These are phyloP conservation scores for Furnarius figulus DNA, from an alignment of 2,113 vertebrate species.

Conservation along the genomic window DNA sequence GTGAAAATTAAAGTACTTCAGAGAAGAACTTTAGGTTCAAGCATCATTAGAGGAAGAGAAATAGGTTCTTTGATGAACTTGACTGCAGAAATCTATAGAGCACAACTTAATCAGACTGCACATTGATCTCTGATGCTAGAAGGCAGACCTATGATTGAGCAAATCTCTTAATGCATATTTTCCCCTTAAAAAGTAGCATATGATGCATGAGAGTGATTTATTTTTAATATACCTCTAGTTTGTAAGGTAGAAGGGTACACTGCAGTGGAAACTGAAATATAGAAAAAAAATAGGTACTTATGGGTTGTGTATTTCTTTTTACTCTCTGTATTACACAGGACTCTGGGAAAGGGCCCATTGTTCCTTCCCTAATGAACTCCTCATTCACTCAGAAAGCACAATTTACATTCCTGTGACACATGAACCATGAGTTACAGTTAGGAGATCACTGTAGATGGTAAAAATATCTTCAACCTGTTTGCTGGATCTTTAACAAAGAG, in stretches of 20 bases:
- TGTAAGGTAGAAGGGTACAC: background rate
- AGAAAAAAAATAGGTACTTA: background rate
- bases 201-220: constrained; percentile 61
- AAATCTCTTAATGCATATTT: constrained; percentile 69
- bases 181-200: constrained; percentile 61
- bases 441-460: background rate
- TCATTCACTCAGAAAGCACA: background rate
- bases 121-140: constrained; percentile 78
- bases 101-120: constrained; percentile 80
- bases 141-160: constrained; percentile 67
- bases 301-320: background rate
- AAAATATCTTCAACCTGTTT: background rate
- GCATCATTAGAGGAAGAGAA: constrained; percentile 84
- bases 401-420: background rate
- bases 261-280: background rate
- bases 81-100: constrained; percentile 81
- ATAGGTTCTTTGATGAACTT: constrained; percentile 80
- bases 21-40: constrained; percentile 82
- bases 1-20: constrained; percentile 85
- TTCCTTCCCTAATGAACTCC: constrained; percentile 17
- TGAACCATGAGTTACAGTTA: background rate
- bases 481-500: background rate
- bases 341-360: background rate
- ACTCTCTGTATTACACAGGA: background rate
- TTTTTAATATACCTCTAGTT: constrained; percentile 55